phyloP scores from a whole-genome alignment of 1,140 invertebrate species.

The Brachionus sp. region DNA sequence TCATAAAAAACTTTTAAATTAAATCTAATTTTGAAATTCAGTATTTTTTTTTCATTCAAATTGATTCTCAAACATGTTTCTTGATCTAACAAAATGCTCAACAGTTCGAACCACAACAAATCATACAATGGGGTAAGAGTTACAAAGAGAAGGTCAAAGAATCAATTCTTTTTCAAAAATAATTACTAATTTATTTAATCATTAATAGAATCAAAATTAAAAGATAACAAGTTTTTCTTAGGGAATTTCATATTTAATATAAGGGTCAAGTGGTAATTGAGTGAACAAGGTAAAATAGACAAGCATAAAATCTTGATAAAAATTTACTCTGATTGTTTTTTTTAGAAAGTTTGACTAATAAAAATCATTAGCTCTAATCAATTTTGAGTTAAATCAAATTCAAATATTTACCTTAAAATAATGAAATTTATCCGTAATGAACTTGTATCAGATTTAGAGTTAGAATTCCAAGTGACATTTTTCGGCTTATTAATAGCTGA shows the following conservation, averaged over 20 bases:
- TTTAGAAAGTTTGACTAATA: conserved; percentile 1
- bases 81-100: no score
- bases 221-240: neutral
- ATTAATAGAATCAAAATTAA: neutral
- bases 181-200: neutral
- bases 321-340: neutral
- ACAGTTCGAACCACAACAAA: no score
- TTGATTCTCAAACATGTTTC: no score
- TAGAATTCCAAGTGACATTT: neutral
- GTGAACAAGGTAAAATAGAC: neutral
- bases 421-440: conserved; percentile 13
- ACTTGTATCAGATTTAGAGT: neutral
- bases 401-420: conserved; percentile 23
- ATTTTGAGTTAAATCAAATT: conserved; percentile 7
- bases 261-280: conserved; percentile 20
- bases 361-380: conserved; percentile 4
- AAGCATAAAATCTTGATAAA: neutral
- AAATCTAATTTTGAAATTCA: no score
- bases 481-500: conserved; percentile 34
- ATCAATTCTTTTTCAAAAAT: neutral
- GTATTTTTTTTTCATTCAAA: no score
- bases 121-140: no score
- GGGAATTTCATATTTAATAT: neutral
- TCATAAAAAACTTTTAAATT: no score
- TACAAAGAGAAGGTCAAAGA: no score